A percentile compares a stretch with the other conserved stretches of the same genome.
These are phyloP conservation scores for Plestiodon gilberti DNA, from an alignment of 2,113 vertebrate species.

Conservation along the genomic window DNA sequence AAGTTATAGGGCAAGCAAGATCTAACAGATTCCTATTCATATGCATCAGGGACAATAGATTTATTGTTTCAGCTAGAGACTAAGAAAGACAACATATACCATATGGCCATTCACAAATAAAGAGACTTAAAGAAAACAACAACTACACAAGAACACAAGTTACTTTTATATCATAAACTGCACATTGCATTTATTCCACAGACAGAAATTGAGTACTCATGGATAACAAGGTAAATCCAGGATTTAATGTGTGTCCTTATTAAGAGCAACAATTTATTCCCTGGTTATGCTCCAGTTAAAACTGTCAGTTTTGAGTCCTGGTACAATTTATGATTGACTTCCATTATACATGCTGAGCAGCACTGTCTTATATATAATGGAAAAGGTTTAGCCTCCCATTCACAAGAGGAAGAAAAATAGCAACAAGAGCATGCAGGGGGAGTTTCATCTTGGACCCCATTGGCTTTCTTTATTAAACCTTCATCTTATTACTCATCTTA, in stretches of 20 bases:
- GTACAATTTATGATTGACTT: constrained; percentile 45
- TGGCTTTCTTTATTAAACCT: too few species aligned
- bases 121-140: constrained; percentile 9
- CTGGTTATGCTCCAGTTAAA: constrained; percentile 37
- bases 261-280: constrained; percentile 11
- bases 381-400: background rate
- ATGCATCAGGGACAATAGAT: constrained; percentile 24
- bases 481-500: too few species aligned
- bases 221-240: constrained; percentile 20
- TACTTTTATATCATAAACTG: constrained; percentile 25
- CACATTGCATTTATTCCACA: constrained; percentile 10
- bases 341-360: constrained; percentile 15
- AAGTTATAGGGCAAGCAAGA: constrained; percentile 21
- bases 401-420: constrained; percentile 16
- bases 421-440: background rate
- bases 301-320: constrained; percentile 48
- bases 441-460: too few species aligned
- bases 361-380: constrained; percentile 24
- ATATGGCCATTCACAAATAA: constrained; percentile 4
- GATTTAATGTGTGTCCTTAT: constrained; percentile 18
- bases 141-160: background rate
- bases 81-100: constrained; percentile 38
- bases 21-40: constrained; percentile 25
- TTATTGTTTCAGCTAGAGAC: constrained; percentile 20
- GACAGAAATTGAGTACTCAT: background rate